These are phyloP conservation scores for Chirona hameri DNA, from an alignment of 2,888 invertebrate species.

Conservation along the genomic window DNA sequence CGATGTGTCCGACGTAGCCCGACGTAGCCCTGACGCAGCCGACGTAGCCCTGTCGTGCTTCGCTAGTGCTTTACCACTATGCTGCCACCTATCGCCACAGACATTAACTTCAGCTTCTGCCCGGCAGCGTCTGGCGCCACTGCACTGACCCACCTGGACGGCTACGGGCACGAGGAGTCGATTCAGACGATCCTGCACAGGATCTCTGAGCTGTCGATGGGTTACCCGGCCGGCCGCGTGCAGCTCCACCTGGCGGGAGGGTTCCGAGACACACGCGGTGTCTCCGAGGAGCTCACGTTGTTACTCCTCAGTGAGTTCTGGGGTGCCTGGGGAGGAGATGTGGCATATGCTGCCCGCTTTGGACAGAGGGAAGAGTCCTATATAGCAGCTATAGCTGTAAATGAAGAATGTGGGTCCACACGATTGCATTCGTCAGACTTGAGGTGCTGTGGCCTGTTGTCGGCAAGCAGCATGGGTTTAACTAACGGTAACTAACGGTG, in stretches of 20 bases:
- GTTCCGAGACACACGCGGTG: constrained; percentile 78
- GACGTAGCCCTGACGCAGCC: no score
- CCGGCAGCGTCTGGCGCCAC: constrained; percentile 33
- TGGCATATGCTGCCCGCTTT: no score
- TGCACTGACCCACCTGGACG: constrained; percentile 52
- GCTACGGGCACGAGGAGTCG: constrained; percentile 78
- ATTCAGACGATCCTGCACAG: constrained; percentile 75
- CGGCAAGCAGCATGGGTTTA: no score
- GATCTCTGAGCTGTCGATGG: constrained; percentile 80
- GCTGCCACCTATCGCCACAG: neutral
- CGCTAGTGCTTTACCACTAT: neutral
- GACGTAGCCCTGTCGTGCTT: no score
- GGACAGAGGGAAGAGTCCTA: no score
- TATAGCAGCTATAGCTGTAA: no score
- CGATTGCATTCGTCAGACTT: no score
- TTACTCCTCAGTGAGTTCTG: constrained; percentile 72
- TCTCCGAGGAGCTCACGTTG: constrained; percentile 83
- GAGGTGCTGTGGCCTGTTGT: no score
- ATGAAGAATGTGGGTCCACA: no score
- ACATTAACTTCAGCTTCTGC: neutral
- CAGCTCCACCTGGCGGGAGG: constrained; percentile 89
- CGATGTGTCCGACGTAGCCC: no score
- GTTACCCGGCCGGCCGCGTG: constrained; percentile 68
- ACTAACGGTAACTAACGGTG: no score
- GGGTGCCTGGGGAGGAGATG: no score